Evolutionary conservation across 2,888 invertebrate species (phyloP).

Genomic region (Heterodera filipjevi): DNA sequence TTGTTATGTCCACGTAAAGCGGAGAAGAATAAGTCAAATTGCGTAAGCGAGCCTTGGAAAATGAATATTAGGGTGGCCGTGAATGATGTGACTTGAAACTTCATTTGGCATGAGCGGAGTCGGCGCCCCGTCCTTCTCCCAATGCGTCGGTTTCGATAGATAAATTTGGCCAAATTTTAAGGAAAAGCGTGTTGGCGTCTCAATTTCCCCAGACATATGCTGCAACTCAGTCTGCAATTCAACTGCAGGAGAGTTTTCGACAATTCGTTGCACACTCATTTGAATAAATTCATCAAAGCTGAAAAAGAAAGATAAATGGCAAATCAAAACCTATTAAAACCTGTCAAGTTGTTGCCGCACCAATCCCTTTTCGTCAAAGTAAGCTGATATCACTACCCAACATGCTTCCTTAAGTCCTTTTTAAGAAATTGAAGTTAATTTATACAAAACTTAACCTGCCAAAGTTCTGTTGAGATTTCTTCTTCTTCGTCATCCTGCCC

Average conservation of each 20-base stretch:
- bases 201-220: slow-evolving; percentile 77
- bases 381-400: slow-evolving; percentile 99
- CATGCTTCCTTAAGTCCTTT: slow-evolving; percentile 74
- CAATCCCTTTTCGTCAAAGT: slow-evolving; percentile 98
- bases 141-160: slow-evolving; percentile 97
- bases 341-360: slow-evolving; percentile 93
- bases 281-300: slow-evolving; percentile 99
- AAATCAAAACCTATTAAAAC: neutral
- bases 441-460: slow-evolving; percentile 74
- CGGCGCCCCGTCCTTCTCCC: slow-evolving; percentile 99
- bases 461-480: slow-evolving; percentile 94
- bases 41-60: slow-evolving; percentile 79
- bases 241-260: slow-evolving; percentile 97
- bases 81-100: slow-evolving; percentile 15
- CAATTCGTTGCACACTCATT: slow-evolving; percentile 98
- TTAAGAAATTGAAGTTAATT: neutral
- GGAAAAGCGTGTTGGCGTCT: slow-evolving; percentile 78
- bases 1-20: slow-evolving; percentile 96
- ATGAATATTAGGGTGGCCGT: neutral
- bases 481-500: slow-evolving; percentile 69
- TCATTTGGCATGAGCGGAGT: slow-evolving; percentile 99
- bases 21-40: slow-evolving; percentile 91
- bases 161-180: slow-evolving; percentile 99
- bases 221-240: slow-evolving; percentile 94
- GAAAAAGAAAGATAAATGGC: neutral